These are phyloP conservation scores for Carassius carassius DNA, from an alignment of 2,113 vertebrate genomes.

Conservation along the genomic window DNA sequence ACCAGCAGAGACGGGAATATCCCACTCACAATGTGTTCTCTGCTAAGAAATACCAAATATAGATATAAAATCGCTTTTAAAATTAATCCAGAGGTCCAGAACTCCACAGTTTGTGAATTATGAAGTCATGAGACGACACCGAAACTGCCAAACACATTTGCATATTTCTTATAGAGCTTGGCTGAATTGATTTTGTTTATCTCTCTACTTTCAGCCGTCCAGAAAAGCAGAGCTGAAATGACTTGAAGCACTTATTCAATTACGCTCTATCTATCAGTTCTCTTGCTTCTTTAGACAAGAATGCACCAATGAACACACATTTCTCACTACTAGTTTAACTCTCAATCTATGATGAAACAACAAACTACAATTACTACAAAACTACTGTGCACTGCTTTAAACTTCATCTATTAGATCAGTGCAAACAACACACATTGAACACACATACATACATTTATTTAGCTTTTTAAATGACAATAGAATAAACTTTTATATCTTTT, in stretches of 20 bases:
- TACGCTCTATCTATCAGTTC: slow-evolving; percentile 44
- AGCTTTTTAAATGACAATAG: background rate
- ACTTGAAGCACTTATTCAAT: slow-evolving; percentile 66
- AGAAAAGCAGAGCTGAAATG: slow-evolving; percentile 64
- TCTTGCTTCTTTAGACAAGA: slow-evolving; percentile 22
- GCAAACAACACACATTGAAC: background rate
- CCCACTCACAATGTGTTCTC: slow-evolving; percentile 4
- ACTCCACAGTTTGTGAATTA: background rate
- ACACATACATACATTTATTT: background rate
- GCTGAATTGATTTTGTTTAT: background rate
- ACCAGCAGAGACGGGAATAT: background rate
- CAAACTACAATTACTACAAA: background rate
- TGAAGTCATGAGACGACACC: background rate
- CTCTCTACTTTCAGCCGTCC: slow-evolving; percentile 1
- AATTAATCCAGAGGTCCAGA: background rate
- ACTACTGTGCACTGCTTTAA: background rate
- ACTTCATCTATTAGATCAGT: background rate
- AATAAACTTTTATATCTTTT: background rate
- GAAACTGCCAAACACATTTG: background rate
- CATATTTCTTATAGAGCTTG: slow-evolving; percentile 7
- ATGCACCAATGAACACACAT: slow-evolving; percentile 44
- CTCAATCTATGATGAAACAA: too few relatives aligned
- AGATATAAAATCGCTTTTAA: background rate
- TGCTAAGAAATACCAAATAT: background rate
- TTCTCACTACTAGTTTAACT: background rate